phyloP scores from a whole-genome alignment of 2,888 invertebrate genomes.

The Pomacea canaliculata region DNA sequence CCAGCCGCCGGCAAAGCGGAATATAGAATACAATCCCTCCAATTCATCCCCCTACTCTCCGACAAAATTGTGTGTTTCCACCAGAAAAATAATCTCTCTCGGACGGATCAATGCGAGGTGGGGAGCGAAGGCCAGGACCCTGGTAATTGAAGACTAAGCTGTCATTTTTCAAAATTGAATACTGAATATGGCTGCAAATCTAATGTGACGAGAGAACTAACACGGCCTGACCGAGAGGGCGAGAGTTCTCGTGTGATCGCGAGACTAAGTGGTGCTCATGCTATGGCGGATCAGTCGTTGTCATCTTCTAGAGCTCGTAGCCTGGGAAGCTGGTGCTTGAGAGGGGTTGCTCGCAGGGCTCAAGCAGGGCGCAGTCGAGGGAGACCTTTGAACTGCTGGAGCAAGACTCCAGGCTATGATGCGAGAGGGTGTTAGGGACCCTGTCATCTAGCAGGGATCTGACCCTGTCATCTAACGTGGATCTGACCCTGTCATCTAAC shows the following conservation, averaged over 20 bases:
- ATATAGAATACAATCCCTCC: conserved; percentile 8
- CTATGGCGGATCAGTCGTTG: too few species aligned
- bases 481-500: too few species aligned
- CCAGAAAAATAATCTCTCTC: conserved; percentile 14
- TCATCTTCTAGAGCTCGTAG: too few species aligned
- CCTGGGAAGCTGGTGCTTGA: too few species aligned
- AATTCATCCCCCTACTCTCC: not conserved
- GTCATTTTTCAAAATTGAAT: conserved; percentile 39
- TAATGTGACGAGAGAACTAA: conserved; percentile 10
- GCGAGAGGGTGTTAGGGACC: too few species aligned
- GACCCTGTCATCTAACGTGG: too few species aligned
- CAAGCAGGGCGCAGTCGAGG: too few species aligned
- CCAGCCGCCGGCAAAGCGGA: conserved; percentile 3
- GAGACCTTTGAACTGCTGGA: too few species aligned
- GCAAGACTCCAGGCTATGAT: too few species aligned
- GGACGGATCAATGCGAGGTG: conserved; percentile 2
- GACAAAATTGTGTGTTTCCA: conserved; percentile 22
- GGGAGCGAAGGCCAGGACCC: conserved; percentile 11
- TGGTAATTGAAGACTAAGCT: conserved; percentile 32
- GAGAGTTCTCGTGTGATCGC: not conserved
- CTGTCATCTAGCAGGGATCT: too few species aligned
- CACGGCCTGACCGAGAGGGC: not conserved
- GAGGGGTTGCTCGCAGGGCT: too few species aligned
- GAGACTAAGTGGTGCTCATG: too few species aligned
- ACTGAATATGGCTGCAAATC: conserved; percentile 28